A percentile compares a stretch with the other conserved stretches of the same genome.
Evolutionary conservation across 2,113 vertebrate genomes (phyloP).

Genomic region (Heterochromis multidens): DNA sequence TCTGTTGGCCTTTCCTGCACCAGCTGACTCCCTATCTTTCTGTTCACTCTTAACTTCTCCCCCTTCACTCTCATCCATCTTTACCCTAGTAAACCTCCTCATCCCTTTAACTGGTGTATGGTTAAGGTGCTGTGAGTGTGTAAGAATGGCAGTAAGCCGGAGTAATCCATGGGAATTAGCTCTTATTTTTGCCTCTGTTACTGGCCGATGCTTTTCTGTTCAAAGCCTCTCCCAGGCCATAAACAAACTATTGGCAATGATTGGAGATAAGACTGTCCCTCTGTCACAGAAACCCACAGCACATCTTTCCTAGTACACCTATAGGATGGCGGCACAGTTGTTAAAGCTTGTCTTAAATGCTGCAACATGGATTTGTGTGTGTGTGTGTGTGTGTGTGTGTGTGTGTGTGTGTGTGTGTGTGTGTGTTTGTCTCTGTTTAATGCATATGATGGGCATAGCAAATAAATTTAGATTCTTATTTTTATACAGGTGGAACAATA

Average conservation of each 20-base stretch:
- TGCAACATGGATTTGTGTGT: neutral
- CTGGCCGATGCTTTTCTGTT: conserved; percentile 61
- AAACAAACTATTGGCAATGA: conserved; percentile 44
- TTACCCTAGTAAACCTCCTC: conserved; percentile 41
- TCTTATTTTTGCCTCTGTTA: conserved; percentile 64
- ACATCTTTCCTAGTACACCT: neutral
- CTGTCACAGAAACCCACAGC: conserved; percentile 35
- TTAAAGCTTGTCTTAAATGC: neutral
- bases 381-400: neutral
- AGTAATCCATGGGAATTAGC: conserved; percentile 70
- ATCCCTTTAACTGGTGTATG: conserved; percentile 33
- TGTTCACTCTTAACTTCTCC: conserved; percentile 1
- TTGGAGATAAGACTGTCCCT: conserved; percentile 20
- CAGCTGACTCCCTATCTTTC: neutral
- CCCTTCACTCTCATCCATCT: conserved; percentile 25
- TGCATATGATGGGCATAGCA: neutral
- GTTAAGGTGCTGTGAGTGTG: conserved; percentile 62
- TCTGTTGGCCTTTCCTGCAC: neutral
- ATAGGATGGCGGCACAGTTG: neutral
- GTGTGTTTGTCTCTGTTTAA: neutral
- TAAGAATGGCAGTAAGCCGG: conserved; percentile 68
- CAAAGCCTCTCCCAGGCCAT: conserved; percentile 51
- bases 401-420: neutral
- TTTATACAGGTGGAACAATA: neutral
- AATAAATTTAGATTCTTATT: neutral